Percentiles rank a stretch among this genome's conserved stretches.
These are phyloP conservation scores for Thrips palmi DNA, from an alignment of 1,140 invertebrate genomes.

Conservation along the genomic window DNA sequence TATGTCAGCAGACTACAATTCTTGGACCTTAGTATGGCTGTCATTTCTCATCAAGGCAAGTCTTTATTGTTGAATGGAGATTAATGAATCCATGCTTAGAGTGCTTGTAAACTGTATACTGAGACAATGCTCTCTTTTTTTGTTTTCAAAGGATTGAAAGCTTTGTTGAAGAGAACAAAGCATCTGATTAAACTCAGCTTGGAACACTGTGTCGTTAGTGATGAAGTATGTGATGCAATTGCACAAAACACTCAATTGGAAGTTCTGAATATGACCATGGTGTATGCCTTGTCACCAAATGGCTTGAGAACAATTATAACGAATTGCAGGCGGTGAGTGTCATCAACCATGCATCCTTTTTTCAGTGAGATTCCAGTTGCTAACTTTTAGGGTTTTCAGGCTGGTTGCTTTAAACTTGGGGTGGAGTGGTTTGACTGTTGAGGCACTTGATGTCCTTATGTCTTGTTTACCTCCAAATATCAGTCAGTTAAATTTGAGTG, in stretches of 20 bases:
- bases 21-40: conserved; percentile 66
- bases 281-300: conserved; percentile 35
- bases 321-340: conserved; percentile 39
- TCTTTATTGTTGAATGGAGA: neutral
- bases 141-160: conserved; percentile 30
- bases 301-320: conserved; percentile 38
- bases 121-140: conserved; percentile 10
- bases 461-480: conserved; percentile 38
- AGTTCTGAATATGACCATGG: conserved; percentile 56
- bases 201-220: conserved; percentile 49
- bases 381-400: conserved; percentile 26
- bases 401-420: conserved; percentile 57
- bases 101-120: neutral
- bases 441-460: conserved; percentile 40
- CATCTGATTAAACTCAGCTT: conserved; percentile 63
- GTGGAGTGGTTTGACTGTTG: conserved; percentile 51
- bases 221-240: conserved; percentile 39
- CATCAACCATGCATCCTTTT: too few species aligned
- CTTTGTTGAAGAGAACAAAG: conserved; percentile 43
- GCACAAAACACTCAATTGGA: conserved; percentile 43
- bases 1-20: conserved; percentile 43
- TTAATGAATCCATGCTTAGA: conserved; percentile 5
- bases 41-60: conserved; percentile 32
- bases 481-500: conserved; percentile 58
- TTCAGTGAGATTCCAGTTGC: too few species aligned